These are phyloP conservation scores for Tribolium madens DNA, from an alignment of 1,140 invertebrate species.

Conservation along the genomic window DNA sequence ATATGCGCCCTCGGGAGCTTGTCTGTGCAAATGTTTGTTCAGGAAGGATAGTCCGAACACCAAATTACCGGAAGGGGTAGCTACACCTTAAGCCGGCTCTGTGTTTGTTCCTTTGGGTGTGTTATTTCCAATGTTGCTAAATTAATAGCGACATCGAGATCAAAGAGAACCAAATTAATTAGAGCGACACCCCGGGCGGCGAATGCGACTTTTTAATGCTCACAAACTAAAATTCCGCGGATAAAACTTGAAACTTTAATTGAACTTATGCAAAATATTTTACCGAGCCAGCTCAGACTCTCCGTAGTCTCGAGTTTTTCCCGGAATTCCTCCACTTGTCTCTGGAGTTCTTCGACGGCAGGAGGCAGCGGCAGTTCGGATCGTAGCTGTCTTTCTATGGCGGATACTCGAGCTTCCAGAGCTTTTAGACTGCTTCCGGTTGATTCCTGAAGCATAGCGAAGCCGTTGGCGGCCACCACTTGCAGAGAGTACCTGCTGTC, in stretches of 20 bases:
- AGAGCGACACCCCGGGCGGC: constrained; percentile 8
- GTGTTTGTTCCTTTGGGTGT: constrained; percentile 33
- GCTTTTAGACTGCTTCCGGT: constrained; percentile 63
- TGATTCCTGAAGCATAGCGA: constrained; percentile 62
- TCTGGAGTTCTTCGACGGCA: constrained; percentile 73
- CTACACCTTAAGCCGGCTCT: constrained; percentile 24
- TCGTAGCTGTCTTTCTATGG: constrained; percentile 73
- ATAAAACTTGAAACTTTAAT: too few relatives aligned
- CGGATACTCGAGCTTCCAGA: constrained; percentile 70
- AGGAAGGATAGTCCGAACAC: neutral
- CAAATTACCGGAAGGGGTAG: constrained; percentile 22
- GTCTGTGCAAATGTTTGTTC: constrained; percentile 2
- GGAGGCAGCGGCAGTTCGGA: constrained; percentile 69
- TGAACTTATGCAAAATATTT: neutral
- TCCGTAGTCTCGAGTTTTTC: constrained; percentile 78
- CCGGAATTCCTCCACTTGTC: constrained; percentile 75
- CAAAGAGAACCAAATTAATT: constrained; percentile 37
- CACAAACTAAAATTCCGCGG: neutral
- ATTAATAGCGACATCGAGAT: constrained; percentile 39
- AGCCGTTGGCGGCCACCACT: constrained; percentile 63
- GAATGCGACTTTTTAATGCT: constrained; percentile 14
- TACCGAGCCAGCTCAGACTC: constrained; percentile 79
- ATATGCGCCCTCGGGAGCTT: constrained; percentile 15
- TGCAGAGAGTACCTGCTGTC: constrained; percentile 68
- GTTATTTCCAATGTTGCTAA: constrained; percentile 32